A percentile compares a stretch with the other conserved stretches of the same genome.
phyloP scores from a whole-genome alignment of 1,140 invertebrate genomes.

The Pristionchus pacificus region DNA sequence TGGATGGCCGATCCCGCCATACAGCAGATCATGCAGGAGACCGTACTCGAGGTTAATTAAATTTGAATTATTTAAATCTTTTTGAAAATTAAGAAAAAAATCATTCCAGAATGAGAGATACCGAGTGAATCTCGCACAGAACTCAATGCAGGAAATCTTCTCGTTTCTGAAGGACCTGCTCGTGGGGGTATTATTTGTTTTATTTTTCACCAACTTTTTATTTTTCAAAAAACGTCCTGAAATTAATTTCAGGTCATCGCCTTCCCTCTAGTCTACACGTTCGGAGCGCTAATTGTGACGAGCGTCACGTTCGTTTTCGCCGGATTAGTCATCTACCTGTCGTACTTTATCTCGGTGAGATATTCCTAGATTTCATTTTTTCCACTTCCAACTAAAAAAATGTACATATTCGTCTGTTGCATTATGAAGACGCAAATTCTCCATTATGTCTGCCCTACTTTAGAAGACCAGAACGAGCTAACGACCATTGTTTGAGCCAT shows the following conservation, averaged over 20 bases:
- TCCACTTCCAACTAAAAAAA: no score
- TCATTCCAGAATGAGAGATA: constrained; percentile 16
- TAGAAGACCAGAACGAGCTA: no score
- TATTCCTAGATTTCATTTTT: no score
- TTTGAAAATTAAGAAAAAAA: background rate
- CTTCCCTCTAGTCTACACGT: constrained; percentile 33
- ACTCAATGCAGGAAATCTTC: constrained; percentile 35
- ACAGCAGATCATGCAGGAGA: constrained; percentile 43
- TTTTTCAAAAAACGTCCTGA: background rate
- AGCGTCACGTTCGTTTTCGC: constrained; percentile 30
- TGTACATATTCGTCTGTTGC: no score
- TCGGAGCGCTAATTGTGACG: constrained; percentile 36
- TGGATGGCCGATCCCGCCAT: constrained; percentile 43
- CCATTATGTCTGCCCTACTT: no score
- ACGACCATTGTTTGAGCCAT: no score
- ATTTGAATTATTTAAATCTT: background rate
- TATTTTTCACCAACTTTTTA: no score
- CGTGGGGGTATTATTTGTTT: constrained; percentile 12
- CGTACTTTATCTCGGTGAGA: constrained; percentile 32
- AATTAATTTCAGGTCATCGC: constrained; percentile 28
- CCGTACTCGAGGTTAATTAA: constrained; percentile 22
- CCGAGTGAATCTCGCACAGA: constrained; percentile 32
- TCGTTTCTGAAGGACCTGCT: constrained; percentile 42
- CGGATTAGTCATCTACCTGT: constrained; percentile 38
- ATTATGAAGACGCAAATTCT: no score